Percentiles rank a stretch among this genome's conserved stretches.
Evolutionary conservation across 2,888 invertebrate species (phyloP).

Genomic region (Scaptomyza caliginosa): DNA sequence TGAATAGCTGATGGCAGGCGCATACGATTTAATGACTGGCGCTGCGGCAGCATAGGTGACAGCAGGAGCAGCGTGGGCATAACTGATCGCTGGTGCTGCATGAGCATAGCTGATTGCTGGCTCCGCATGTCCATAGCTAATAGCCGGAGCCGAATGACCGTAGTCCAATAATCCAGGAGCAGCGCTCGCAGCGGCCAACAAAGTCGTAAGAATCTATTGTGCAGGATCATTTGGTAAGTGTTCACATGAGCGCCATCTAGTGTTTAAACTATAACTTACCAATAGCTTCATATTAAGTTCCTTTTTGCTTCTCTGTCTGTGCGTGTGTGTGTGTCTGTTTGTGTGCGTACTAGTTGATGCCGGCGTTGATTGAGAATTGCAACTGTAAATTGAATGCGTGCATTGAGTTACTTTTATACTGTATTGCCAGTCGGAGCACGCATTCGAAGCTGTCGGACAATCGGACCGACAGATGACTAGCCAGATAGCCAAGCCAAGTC

Average conservation of each 20-base stretch:
- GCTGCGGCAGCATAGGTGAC: slow-evolving; percentile 59
- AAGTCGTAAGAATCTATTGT: slow-evolving; percentile 68
- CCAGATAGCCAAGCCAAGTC: slow-evolving; percentile 35
- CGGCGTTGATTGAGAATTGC: slow-evolving; percentile 61
- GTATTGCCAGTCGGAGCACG: slow-evolving; percentile 35
- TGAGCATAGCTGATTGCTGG: slow-evolving; percentile 36
- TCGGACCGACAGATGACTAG: slow-evolving; percentile 24
- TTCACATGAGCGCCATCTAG: not conserved
- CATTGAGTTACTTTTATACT: slow-evolving; percentile 75
- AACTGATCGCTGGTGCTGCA: slow-evolving; percentile 43
- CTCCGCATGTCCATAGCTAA: slow-evolving; percentile 31
- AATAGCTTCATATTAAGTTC: slow-evolving; percentile 74
- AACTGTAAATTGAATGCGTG: slow-evolving; percentile 73
- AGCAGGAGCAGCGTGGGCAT: slow-evolving; percentile 56
- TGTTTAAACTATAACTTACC: slow-evolving; percentile 61
- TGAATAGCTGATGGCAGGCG: slow-evolving; percentile 62
- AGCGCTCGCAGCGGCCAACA: slow-evolving; percentile 62
- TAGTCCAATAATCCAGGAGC: slow-evolving; percentile 78
- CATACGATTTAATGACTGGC: slow-evolving; percentile 54
- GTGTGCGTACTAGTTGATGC: slow-evolving; percentile 6
- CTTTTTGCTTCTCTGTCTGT: slow-evolving; percentile 25
- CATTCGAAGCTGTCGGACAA: slow-evolving; percentile 20
- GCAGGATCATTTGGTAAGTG: not conserved
- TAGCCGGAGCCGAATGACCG: slow-evolving; percentile 47
- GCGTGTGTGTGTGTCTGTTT: not conserved